Evolutionary conservation across 2,888 invertebrate genomes (phyloP).

Genomic region (Ommatoiulus sabulosus): DNA sequence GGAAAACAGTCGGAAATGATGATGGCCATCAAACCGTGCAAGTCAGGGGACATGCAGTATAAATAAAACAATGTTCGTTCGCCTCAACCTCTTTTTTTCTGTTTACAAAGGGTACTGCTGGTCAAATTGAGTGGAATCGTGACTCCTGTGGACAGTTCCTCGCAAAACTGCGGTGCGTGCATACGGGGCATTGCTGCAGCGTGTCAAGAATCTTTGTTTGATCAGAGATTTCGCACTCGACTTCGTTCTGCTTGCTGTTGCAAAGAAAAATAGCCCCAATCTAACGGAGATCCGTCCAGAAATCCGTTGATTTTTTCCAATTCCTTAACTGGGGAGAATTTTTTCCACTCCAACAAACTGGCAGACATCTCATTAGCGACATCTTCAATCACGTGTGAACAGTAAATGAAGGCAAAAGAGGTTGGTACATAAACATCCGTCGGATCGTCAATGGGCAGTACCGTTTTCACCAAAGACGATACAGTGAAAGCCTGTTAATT

Average conservation of each 20-base stretch:
- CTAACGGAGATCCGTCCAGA: background rate
- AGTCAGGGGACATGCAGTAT: background rate
- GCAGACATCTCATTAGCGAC: constrained; percentile 2
- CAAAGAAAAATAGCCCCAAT: constrained; percentile 44
- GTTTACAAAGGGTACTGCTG: constrained; percentile 8
- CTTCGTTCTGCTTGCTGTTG: constrained; percentile 34
- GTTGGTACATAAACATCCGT: no score
- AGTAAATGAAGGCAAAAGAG: background rate
- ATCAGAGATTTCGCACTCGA: constrained; percentile 45
- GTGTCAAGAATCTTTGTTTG: background rate
- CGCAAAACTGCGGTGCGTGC: background rate
- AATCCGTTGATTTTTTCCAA: constrained; percentile 44
- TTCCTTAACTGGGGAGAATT: background rate
- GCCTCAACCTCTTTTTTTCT: constrained; percentile 17
- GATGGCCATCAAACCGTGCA: background rate
- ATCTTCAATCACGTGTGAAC: background rate
- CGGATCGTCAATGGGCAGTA: background rate
- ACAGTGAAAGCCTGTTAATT: background rate
- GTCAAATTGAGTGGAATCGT: constrained; percentile 20
- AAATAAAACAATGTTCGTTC: constrained; percentile 44
- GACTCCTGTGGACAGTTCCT: background rate
- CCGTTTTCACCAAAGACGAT: background rate
- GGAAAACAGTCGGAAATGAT: no score
- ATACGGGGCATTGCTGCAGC: background rate
- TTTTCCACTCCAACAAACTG: background rate